Percentiles rank a stretch among this genome's conserved stretches.
These are phyloP conservation scores for Rhopalosiphum nymphaeae DNA, from an alignment of 2,888 invertebrate genomes.

Conservation along the genomic window DNA sequence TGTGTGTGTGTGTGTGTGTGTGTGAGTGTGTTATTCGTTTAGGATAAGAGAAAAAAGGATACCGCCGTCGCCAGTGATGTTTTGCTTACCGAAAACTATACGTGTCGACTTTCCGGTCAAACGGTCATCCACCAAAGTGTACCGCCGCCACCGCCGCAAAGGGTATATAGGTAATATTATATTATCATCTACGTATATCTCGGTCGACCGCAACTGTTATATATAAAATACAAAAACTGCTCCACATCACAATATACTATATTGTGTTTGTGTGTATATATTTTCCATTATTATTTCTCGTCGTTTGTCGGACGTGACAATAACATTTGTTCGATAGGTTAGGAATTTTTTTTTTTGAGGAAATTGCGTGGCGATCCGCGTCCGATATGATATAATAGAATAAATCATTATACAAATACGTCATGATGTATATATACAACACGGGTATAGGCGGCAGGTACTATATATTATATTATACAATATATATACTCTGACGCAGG, in stretches of 20 bases:
- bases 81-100: slow-evolving; percentile 27
- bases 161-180: slow-evolving; percentile 22
- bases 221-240: slow-evolving; percentile 9
- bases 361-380: slow-evolving; percentile 43
- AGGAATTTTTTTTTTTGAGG: slow-evolving; percentile 25
- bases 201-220: slow-evolving; percentile 48
- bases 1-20: slow-evolving; percentile 25
- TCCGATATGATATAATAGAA: neutral
- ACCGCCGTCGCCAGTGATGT: slow-evolving; percentile 49
- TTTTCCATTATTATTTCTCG: slow-evolving; percentile 37
- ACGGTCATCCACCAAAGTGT: slow-evolving; percentile 61
- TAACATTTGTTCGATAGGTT: slow-evolving; percentile 13
- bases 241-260: neutral
- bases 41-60: slow-evolving; percentile 30
- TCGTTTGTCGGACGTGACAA: slow-evolving; percentile 44
- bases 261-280: neutral
- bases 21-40: slow-evolving; percentile 48
- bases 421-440: neutral
- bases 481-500: neutral
- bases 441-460: neutral
- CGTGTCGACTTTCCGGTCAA: slow-evolving; percentile 65
- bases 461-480: neutral
- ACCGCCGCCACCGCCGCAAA: slow-evolving; percentile 54
- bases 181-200: slow-evolving; percentile 28
- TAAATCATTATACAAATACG: neutral